Evolutionary conservation across 64 coral and sea anemone genomes (phyloP).

Genomic region (Stichodactyla helianthus): DNA sequence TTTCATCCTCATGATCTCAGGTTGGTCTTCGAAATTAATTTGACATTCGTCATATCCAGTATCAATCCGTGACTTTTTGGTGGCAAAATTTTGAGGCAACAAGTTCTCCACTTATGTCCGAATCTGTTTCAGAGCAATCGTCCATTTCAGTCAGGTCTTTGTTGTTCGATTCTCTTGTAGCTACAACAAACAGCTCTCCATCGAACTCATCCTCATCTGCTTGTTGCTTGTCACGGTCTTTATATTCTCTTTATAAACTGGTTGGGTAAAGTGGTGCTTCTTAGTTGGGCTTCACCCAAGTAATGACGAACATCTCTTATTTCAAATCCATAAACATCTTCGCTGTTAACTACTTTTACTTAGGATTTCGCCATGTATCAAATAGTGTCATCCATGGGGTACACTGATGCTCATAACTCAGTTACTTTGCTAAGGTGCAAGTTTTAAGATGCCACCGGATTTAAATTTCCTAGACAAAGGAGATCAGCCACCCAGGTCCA

Average conservation of each 20-base stretch:
- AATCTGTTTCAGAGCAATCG: background rate
- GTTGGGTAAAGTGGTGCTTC: background rate
- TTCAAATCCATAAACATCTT: background rate
- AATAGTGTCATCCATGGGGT: no score
- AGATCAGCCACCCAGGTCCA: no score
- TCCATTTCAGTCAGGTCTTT: background rate
- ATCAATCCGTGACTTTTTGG: no score
- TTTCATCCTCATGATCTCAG: background rate
- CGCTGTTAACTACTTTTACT: background rate
- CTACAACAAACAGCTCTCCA: background rate
- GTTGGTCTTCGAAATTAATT: background rate
- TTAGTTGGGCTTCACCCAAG: background rate
- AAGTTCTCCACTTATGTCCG: background rate
- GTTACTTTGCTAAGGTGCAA: no score
- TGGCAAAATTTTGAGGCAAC: background rate
- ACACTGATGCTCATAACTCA: no score
- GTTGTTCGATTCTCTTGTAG: background rate
- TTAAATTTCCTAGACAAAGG: no score
- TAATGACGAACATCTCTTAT: background rate
- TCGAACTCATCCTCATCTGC: background rate
- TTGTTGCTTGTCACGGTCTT: background rate
- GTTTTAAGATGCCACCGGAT: no score
- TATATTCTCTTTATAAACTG: background rate
- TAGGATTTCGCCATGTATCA: no score
- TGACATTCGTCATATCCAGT: background rate